Evolutionary conservation across 2,113 vertebrate genomes (phyloP).

Genomic region (Mixornis gularis): DNA sequence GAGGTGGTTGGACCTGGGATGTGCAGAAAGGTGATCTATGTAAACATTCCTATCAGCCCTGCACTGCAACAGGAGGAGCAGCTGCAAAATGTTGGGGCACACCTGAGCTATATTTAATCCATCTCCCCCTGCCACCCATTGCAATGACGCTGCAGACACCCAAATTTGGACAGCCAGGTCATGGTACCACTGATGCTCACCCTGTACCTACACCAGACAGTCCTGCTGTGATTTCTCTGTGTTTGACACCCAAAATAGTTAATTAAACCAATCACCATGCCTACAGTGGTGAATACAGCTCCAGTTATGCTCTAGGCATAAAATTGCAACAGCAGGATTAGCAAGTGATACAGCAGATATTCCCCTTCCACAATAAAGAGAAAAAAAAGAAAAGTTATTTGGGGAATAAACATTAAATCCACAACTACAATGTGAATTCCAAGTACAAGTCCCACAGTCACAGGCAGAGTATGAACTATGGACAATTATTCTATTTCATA

Average conservation of each 20-base stretch:
- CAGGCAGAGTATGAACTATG: background rate
- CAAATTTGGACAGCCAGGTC: background rate
- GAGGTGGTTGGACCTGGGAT: background rate
- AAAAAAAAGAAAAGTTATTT: background rate
- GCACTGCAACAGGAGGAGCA: background rate
- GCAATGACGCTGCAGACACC: background rate
- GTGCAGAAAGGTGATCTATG: background rate
- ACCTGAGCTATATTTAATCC: constrained; percentile 22
- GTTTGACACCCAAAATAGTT: background rate
- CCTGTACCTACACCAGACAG: background rate
- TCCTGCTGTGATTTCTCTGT: background rate
- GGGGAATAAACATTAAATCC: background rate
- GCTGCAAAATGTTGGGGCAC: background rate
- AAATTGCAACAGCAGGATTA: background rate
- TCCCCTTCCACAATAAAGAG: background rate
- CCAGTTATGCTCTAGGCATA: background rate
- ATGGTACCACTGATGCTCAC: background rate
- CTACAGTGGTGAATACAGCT: background rate
- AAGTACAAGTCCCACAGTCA: background rate
- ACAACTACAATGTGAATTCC: background rate
- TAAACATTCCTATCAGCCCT: background rate
- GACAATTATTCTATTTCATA: background rate
- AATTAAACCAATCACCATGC: background rate
- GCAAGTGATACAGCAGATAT: constrained; percentile 1
- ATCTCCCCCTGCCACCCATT: background rate